These are phyloP conservation scores for Onychostoma macrolepis DNA, from an alignment of 2,113 vertebrate genomes.

Conservation along the genomic window DNA sequence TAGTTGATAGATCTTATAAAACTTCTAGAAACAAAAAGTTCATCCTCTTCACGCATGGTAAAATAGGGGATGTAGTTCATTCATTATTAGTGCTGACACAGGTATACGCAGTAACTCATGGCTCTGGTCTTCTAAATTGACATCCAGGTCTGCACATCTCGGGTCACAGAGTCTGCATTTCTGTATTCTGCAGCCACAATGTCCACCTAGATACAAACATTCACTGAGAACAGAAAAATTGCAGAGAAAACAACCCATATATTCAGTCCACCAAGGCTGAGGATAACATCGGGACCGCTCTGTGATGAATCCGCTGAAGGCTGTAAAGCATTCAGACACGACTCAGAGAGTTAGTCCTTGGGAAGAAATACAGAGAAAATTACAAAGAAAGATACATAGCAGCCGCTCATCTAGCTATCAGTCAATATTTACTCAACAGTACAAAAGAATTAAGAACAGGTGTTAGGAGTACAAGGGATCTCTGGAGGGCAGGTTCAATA, in stretches of 20 bases:
- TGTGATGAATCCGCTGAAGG: constrained; percentile 11
- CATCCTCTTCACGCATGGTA: not conserved
- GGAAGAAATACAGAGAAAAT: constrained; percentile 8
- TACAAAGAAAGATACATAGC: not conserved
- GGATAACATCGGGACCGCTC: constrained; percentile 13
- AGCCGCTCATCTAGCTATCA: not conserved
- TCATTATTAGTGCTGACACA: constrained; percentile 26
- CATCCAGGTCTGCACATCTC: not conserved
- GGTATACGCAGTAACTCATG: not conserved
- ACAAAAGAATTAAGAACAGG: not conserved
- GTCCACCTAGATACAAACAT: constrained; percentile 29
- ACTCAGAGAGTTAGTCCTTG: constrained; percentile 17
- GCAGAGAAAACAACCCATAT: constrained; percentile 25
- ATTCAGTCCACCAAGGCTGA: constrained; percentile 34
- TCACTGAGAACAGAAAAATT: not conserved
- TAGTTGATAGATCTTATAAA: not conserved
- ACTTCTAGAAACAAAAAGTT: not conserved
- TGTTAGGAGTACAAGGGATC: not conserved
- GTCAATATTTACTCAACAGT: not conserved
- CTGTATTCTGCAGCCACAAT: constrained; percentile 7
- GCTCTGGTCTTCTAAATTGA: constrained; percentile 6
- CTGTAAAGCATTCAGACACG: constrained; percentile 27
- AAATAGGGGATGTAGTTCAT: not conserved
- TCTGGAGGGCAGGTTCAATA: not conserved
- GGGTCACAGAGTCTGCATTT: not conserved